Percentiles rank a stretch among this genome's conserved stretches.
Conservation (phyloP, 2,113 vertebrate species). For the Rana temporaria region DNA sequence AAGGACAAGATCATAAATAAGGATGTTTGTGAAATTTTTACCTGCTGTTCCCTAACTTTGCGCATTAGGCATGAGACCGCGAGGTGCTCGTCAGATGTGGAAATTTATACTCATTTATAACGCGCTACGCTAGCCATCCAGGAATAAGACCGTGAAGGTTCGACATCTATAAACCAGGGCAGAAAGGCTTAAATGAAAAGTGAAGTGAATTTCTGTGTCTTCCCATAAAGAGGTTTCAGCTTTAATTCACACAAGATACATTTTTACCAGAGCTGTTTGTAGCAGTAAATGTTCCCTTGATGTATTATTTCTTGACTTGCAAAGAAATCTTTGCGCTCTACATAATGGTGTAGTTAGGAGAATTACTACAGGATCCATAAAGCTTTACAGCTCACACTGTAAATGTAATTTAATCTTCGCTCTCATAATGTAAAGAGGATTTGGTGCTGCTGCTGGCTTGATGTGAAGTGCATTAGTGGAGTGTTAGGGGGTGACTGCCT, state of each 20-base stretch:
- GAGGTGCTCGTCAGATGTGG: constrained; percentile 86
- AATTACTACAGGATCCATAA: constrained; percentile 81
- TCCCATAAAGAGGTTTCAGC: constrained; percentile 87
- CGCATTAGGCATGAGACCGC: constrained; percentile 82
- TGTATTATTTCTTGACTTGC: constrained; percentile 80
- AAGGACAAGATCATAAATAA: constrained; percentile 98
- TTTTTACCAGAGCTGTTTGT: constrained; percentile 81
- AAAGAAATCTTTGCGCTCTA: constrained; percentile 89
- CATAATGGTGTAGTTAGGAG: constrained; percentile 82
- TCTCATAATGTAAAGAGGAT: constrained; percentile 74
- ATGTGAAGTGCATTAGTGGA: constrained; percentile 48
- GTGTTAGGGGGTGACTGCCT: constrained; percentile 68
- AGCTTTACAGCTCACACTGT: constrained; percentile 79
- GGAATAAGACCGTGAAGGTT: constrained; percentile 88
- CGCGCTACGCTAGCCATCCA: constrained; percentile 77
- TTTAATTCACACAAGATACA: constrained; percentile 84
- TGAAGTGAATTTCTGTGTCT: constrained; percentile 89
- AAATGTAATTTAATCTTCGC: constrained; percentile 83
- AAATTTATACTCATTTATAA: constrained; percentile 97
- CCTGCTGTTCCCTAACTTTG: constrained; percentile 87
- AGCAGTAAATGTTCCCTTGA: constrained; percentile 82
- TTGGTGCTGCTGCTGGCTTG: constrained; percentile 35
- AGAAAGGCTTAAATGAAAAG: constrained; percentile 89
- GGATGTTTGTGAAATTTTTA: constrained; percentile 91
- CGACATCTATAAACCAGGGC: constrained; percentile 82